Percentiles rank a stretch among this genome's conserved stretches.
Conservation (phyloP, 2,797 vertebrate species). For the Paedocypris micromegethes region DNA sequence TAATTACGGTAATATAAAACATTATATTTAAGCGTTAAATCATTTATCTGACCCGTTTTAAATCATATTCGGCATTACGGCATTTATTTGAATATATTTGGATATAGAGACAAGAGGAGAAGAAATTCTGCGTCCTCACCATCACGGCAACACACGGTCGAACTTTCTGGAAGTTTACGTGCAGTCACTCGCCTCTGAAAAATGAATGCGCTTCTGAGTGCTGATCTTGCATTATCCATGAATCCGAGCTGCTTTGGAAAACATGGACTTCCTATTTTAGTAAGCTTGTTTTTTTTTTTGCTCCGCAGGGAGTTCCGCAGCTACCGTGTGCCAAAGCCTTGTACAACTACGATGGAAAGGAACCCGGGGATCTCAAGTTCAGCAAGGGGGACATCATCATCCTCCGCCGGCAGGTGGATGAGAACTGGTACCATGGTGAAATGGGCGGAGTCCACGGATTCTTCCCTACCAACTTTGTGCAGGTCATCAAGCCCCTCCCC, state of each 20-base stretch:
- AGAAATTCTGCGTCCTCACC: too few relatives aligned
- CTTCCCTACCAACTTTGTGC: constrained; percentile 97
- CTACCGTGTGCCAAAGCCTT: constrained; percentile 97
- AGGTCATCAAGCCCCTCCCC: constrained; percentile 95
- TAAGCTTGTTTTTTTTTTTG: constrained; percentile 24
- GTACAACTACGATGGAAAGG: constrained; percentile 97
- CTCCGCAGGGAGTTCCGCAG: constrained; percentile 83
- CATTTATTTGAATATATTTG: too few relatives aligned
- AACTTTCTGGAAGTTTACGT: constrained; percentile 8
- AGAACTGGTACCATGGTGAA: constrained; percentile 98
- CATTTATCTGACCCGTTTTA: too few relatives aligned
- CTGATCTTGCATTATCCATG: constrained; percentile 47
- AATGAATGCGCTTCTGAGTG: constrained; percentile 38
- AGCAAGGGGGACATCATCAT: constrained; percentile 96
- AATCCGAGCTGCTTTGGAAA: constrained; percentile 35
- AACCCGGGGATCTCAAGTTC: constrained; percentile 96
- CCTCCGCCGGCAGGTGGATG: constrained; percentile 94
- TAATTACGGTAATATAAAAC: too few relatives aligned
- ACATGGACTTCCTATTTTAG: constrained; percentile 4
- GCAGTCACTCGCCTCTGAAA: constrained; percentile 25
- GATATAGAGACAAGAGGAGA: too few relatives aligned
- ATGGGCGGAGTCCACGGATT: constrained; percentile 93
- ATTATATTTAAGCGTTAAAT: too few relatives aligned
- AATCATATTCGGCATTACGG: too few relatives aligned
- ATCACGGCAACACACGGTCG: constrained; percentile 8